Conservation (phyloP, 2,888 invertebrate genomes). For the Eugnorisma glareosa region DNA sequence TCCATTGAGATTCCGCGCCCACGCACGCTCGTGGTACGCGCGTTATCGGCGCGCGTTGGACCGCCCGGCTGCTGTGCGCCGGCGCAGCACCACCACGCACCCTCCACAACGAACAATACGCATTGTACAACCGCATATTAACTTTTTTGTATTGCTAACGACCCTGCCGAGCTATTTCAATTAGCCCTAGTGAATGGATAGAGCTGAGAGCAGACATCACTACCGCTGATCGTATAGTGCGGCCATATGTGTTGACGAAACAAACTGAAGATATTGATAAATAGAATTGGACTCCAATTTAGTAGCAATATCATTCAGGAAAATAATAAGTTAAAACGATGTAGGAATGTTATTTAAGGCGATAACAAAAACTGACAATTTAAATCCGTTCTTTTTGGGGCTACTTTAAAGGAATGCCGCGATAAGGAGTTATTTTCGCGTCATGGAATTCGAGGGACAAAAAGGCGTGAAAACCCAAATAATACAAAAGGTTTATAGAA, state of each 20-base stretch:
- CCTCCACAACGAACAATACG: slow-evolving; percentile 77
- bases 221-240: not conserved
- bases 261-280: slow-evolving; percentile 31
- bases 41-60: slow-evolving; percentile 74
- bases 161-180: slow-evolving; percentile 81
- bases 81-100: slow-evolving; percentile 58
- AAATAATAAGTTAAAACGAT: slow-evolving; percentile 80
- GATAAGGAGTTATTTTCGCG: slow-evolving; percentile 90
- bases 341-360: slow-evolving; percentile 84
- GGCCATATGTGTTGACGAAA: not conserved
- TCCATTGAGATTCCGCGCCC: slow-evolving; percentile 88
- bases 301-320: slow-evolving; percentile 77
- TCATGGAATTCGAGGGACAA: slow-evolving; percentile 88
- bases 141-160: slow-evolving; percentile 77
- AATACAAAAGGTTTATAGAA: slow-evolving; percentile 89
- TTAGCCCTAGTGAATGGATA: slow-evolving; percentile 74
- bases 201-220: slow-evolving; percentile 66
- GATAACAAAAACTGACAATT: slow-evolving; percentile 83
- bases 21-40: slow-evolving; percentile 80
- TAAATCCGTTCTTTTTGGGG: slow-evolving; percentile 84
- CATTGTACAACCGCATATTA: slow-evolving; percentile 76
- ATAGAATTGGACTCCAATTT: slow-evolving; percentile 61
- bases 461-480: slow-evolving; percentile 91
- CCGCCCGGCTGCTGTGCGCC: slow-evolving; percentile 73
- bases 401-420: slow-evolving; percentile 89